These are phyloP conservation scores for Anolis sagrei DNA, from an alignment of 2,113 vertebrate species.

Conservation along the genomic window DNA sequence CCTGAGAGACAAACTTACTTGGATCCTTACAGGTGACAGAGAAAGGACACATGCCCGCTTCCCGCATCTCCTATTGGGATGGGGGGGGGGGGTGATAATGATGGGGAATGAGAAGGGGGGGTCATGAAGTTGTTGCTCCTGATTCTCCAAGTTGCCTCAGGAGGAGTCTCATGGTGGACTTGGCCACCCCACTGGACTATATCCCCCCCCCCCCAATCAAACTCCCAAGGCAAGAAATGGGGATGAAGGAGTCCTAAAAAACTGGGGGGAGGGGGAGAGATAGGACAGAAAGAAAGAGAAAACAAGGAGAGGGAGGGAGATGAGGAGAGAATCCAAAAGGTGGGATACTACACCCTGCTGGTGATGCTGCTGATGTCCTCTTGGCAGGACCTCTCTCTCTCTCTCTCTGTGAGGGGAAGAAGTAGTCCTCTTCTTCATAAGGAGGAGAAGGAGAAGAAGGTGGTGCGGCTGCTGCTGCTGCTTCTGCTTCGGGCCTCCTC, in stretches of 20 bases:
- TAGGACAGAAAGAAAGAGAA: not conserved
- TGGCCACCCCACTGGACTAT: not conserved
- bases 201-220: not conserved
- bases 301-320: not conserved
- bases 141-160: conserved; percentile 56
- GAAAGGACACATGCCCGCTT: conserved; percentile 36
- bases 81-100: not conserved
- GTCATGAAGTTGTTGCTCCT: conserved; percentile 56
- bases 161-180: conserved; percentile 38
- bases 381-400: conserved; percentile 60
- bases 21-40: conserved; percentile 51
- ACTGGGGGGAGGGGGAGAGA: no score
- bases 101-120: not conserved
- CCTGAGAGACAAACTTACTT: conserved; percentile 63
- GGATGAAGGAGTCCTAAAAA: no score
- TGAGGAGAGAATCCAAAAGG: conserved; percentile 54
- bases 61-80: conserved; percentile 21
- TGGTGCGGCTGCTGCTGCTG: conserved; percentile 52
- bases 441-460: conserved; percentile 48
- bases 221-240: no score
- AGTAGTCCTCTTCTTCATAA: conserved; percentile 61
- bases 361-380: conserved; percentile 49
- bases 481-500: conserved; percentile 55
- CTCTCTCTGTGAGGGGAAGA: conserved; percentile 14
- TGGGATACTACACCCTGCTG: conserved; percentile 64